Base-by-base conservation (phyloP, 2,113 vertebrate genomes). In the Corythaixoides concolor region DNA sequence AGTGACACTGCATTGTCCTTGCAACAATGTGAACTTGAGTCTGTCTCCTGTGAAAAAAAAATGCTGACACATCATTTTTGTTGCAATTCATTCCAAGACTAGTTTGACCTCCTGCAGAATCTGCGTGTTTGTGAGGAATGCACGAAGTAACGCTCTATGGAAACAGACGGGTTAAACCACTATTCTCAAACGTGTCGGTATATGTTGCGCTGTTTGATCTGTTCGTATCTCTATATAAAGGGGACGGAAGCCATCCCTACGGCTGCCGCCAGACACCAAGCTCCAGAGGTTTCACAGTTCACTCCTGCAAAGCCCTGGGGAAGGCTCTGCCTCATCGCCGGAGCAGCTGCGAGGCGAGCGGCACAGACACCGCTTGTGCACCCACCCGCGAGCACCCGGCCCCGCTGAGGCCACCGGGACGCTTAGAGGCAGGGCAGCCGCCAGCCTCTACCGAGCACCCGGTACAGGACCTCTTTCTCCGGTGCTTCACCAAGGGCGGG, bases 1-100 rank as follows among this genome's bases (percentile, higher is more conserved):
- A 19, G 49, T 55, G 74, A 85, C 93, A 56, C 79, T 23, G 91
- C 91, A 89, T 56, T 78, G 94, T 84, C 93, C 89, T 97, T 97
- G 91, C 35, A 62, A 70, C 80, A 88, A 86, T 47, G 73, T 90
- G 94, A 95, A 83, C 82, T 67, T 52, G 68, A 83, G 37, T 2
- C 52, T 9, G 32, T 9, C 58, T 58, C 37, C 59, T 24, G 56
- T 8, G 20, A 55, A 66, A 55, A 43, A 43, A 43, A 43, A 43
- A 43, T 8, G 37, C 70, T 93, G 80, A 84, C 19, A 0, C 41
- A 6, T 55, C 22, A 15, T 16, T 92, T 58, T 15, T 30, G 19
- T 8, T 21, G 18, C 6, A 41, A 89, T 58, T 85, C 47, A 7
- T 41, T 39, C 39, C 78, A 76, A 74, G 47, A 4, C 15, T 16